A percentile compares a stretch with the other conserved stretches of the same genome.
These are phyloP conservation scores for Hippoglossus hippoglossus DNA, from an alignment of 2,797 vertebrate species.

Conservation along the genomic window DNA sequence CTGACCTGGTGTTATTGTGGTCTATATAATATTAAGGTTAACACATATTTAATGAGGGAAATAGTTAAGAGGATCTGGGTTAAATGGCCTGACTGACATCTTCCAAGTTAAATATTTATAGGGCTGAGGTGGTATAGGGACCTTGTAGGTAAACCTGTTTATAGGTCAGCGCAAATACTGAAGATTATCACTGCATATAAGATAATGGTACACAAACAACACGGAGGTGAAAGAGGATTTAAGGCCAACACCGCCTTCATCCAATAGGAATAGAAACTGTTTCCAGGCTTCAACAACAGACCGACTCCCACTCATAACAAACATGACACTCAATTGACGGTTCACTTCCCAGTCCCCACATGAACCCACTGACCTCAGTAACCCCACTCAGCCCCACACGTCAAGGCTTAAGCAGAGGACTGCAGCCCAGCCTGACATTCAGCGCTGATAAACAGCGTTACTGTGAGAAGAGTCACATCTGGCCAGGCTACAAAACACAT, in stretches of 20 bases:
- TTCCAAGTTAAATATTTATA: slow-evolving; percentile 3
- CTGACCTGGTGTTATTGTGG: background rate
- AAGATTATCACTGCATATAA: background rate
- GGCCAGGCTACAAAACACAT: background rate
- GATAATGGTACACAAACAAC: slow-evolving; percentile 1
- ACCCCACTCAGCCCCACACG: slow-evolving; percentile 18
- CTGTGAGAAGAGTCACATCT: background rate
- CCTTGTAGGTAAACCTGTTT: background rate
- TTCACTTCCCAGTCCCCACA: slow-evolving; percentile 23
- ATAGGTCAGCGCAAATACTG: slow-evolving; percentile 9
- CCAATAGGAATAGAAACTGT: background rate
- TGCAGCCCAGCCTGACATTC: background rate
- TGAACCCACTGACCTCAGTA: slow-evolving; percentile 59
- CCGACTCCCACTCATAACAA: slow-evolving; percentile 33
- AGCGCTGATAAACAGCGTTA: too few relatives aligned
- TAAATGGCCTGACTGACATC: background rate
- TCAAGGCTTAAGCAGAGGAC: background rate
- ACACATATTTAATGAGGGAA: background rate
- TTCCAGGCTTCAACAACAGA: slow-evolving; percentile 2
- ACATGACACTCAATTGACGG: slow-evolving; percentile 31
- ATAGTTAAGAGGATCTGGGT: background rate
- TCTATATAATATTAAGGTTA: background rate
- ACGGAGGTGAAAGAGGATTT: background rate
- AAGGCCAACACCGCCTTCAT: background rate
- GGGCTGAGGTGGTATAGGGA: background rate